Conservation (phyloP, 2,888 invertebrate genomes). For the Rhamphomyia laevipes region DNA sequence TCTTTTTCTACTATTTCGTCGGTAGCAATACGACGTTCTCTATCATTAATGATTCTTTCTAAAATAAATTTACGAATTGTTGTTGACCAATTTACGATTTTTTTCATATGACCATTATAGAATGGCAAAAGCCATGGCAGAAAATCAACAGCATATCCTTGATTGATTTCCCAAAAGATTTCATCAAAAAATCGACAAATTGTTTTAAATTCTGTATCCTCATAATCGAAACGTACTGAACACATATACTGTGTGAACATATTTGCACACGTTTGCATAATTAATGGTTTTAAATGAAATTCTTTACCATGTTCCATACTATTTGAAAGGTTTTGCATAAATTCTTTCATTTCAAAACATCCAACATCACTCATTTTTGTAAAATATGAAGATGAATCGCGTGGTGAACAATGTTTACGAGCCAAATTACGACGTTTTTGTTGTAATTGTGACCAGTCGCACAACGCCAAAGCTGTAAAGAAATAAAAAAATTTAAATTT, state of each 20-base stretch:
- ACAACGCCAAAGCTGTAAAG: conserved; percentile 60
- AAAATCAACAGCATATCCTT: conserved; percentile 73
- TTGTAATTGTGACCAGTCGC: conserved; percentile 73
- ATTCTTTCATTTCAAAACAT: conserved; percentile 47
- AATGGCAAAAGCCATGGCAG: conserved; percentile 64
- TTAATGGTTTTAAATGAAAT: conserved; percentile 51
- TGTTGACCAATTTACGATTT: conserved; percentile 51
- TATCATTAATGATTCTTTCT: conserved; percentile 48
- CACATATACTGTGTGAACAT: conserved; percentile 76
- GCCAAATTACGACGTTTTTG: conserved; percentile 62
- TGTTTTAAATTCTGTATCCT: conserved; percentile 50
- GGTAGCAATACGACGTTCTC: conserved; percentile 32
- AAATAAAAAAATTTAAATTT: neutral
- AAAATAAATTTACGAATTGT: conserved; percentile 58
- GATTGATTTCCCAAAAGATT: conserved; percentile 80
- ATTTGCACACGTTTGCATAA: conserved; percentile 61
- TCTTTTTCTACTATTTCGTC: conserved; percentile 49
- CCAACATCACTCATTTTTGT: conserved; percentile 53
- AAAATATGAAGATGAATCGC: conserved; percentile 55
- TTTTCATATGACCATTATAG: conserved; percentile 53
- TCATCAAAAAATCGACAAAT: conserved; percentile 62
- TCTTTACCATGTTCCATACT: conserved; percentile 29
- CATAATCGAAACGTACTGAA: conserved; percentile 53
- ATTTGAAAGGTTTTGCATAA: conserved; percentile 44
- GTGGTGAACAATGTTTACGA: conserved; percentile 62